phyloP scores from a whole-genome alignment of 2,113 vertebrate genomes.

The Rhineura floridana region DNA sequence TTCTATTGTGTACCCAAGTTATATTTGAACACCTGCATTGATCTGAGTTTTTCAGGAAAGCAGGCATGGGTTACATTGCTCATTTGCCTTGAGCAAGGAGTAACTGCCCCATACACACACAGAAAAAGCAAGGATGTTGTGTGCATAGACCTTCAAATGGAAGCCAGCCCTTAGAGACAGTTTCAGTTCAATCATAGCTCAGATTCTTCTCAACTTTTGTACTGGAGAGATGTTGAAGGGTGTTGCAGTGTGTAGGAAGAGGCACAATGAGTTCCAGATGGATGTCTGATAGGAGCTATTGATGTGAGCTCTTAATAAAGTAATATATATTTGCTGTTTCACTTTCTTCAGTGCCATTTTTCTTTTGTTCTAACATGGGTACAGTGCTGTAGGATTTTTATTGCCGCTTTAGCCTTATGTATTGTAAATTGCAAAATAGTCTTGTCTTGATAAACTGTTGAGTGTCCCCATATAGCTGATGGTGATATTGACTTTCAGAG shows the following conservation, averaged over 20 bases:
- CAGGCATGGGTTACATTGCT: neutral
- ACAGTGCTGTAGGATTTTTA: constrained; percentile 5
- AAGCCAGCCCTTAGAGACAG: neutral
- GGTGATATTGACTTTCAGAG: constrained; percentile 30
- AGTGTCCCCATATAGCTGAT: neutral
- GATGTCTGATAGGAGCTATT: neutral
- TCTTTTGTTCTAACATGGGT: neutral
- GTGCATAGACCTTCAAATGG: neutral
- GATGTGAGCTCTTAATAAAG: constrained; percentile 31
- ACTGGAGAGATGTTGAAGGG: neutral
- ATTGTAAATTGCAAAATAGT: neutral
- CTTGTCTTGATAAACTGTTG: neutral
- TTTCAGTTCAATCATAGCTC: neutral
- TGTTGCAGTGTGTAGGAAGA: neutral
- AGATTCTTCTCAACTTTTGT: neutral
- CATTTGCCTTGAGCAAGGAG: neutral
- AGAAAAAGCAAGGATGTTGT: neutral
- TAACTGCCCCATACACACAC: neutral
- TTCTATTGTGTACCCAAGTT: neutral
- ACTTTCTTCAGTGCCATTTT: constrained; percentile 9
- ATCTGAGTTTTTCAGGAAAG: neutral
- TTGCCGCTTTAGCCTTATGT: constrained; percentile 16
- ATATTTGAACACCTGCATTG: neutral
- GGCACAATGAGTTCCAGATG: neutral
- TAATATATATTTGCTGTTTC: neutral